Percentiles rank a stretch among this genome's conserved stretches.
phyloP scores from a whole-genome alignment of 2,797 vertebrate genomes.

The Rhinophrynus dorsalis region DNA sequence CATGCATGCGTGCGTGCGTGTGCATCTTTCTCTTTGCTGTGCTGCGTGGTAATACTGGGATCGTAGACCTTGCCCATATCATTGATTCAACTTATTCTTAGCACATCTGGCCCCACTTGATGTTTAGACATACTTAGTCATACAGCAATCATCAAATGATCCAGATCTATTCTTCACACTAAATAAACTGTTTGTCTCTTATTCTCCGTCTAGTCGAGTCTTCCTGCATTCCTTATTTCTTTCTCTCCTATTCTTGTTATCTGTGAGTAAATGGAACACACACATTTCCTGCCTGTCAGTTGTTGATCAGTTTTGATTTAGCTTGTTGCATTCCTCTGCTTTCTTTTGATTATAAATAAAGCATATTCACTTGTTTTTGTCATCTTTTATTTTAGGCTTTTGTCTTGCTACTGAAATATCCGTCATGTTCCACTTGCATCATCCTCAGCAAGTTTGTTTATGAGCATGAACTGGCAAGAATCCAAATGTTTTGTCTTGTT shows the following conservation, averaged over 20 bases:
- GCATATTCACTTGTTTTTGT: background rate
- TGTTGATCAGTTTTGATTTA: slow-evolving; percentile 63
- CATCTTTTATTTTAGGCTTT: background rate
- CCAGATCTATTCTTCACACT: slow-evolving; percentile 9
- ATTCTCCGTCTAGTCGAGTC: slow-evolving; percentile 91
- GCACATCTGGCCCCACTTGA: background rate
- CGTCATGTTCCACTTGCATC: slow-evolving; percentile 51
- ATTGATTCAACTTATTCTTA: background rate
- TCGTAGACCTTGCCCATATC: background rate
- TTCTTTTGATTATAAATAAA: slow-evolving; percentile 36
- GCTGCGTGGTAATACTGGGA: background rate
- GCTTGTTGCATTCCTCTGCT: slow-evolving; percentile 60
- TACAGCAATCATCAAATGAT: slow-evolving; percentile 6
- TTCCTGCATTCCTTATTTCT: slow-evolving; percentile 93
- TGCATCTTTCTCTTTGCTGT: slow-evolving; percentile 36
- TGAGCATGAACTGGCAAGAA: slow-evolving; percentile 31
- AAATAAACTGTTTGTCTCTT: slow-evolving; percentile 71
- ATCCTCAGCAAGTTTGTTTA: slow-evolving; percentile 29
- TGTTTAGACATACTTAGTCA: background rate
- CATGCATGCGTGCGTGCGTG: slow-evolving; percentile 32
- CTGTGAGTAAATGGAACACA: slow-evolving; percentile 92
- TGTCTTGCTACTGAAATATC: slow-evolving; percentile 61
- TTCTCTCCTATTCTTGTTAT: slow-evolving; percentile 89
- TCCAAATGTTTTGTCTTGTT: slow-evolving; percentile 19
- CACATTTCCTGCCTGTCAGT: slow-evolving; percentile 77